Conservation (phyloP, 1,140 invertebrate genomes). For the Trichogramma pretiosum region DNA sequence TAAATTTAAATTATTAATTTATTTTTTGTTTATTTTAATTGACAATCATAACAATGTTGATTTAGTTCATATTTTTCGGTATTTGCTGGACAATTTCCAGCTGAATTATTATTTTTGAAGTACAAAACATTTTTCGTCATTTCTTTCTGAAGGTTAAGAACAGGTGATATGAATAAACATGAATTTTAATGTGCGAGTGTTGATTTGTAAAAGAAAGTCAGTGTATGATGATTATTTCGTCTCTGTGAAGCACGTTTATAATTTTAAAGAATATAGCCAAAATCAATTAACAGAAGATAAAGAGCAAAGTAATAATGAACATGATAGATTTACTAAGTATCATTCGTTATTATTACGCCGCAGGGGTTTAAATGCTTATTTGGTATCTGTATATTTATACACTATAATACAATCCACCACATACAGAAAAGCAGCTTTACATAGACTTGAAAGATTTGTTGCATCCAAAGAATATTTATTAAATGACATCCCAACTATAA, state of each 20-base stretch:
- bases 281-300: slow-evolving; percentile 5
- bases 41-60: too few relatives aligned
- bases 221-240: slow-evolving; percentile 18
- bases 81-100: too few relatives aligned
- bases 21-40: too few relatives aligned
- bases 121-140: too few relatives aligned
- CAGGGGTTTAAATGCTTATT: slow-evolving; percentile 29
- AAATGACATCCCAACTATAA: slow-evolving; percentile 9
- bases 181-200: slow-evolving; percentile 12
- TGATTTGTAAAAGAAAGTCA: slow-evolving; percentile 17
- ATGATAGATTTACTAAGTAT: slow-evolving; percentile 5
- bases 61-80: too few relatives aligned
- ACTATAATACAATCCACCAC: slow-evolving; percentile 22
- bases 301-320: slow-evolving; percentile 1
- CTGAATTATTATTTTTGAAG: too few relatives aligned
- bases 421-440: slow-evolving; percentile 27
- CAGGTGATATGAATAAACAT: slow-evolving; percentile 9
- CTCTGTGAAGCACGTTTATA: neutral
- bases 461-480: neutral
- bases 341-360: slow-evolving; percentile 20
- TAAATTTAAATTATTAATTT: too few relatives aligned
- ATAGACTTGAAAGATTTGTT: slow-evolving; percentile 17
- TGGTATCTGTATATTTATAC: slow-evolving; percentile 30
- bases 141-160: too few relatives aligned
- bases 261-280: neutral